These are phyloP conservation scores for Octodon degus DNA, from an alignment of 2,113 vertebrate species.

Conservation along the genomic window DNA sequence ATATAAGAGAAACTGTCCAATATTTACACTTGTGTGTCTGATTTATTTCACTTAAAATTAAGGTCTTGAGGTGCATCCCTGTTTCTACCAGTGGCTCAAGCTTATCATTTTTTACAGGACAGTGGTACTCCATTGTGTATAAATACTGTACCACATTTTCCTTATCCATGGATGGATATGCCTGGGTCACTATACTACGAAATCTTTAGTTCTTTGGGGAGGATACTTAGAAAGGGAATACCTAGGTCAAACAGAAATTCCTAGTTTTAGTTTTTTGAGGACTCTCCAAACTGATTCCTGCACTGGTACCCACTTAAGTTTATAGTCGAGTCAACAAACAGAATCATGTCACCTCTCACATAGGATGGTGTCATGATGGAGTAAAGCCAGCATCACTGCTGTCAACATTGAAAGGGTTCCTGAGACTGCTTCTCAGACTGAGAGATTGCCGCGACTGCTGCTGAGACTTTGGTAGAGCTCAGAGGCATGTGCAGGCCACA, in stretches of 20 bases:
- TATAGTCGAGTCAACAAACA: background rate
- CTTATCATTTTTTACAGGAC: background rate
- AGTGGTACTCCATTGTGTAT: background rate
- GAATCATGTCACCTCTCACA: background rate
- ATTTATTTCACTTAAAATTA: background rate
- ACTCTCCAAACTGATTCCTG: background rate
- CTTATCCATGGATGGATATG: background rate
- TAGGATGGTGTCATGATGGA: rapidly evolving
- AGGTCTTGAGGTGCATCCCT: background rate
- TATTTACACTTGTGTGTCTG: background rate
- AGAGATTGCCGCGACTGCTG: background rate
- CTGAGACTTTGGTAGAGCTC: background rate
- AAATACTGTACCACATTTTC: background rate
- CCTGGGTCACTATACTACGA: background rate
- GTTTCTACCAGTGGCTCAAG: background rate
- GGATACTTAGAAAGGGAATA: background rate
- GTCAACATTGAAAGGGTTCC: rapidly evolving
- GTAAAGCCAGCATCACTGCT: background rate
- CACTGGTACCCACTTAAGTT: background rate
- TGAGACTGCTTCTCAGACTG: background rate
- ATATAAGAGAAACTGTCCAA: background rate
- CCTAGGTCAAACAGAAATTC: background rate
- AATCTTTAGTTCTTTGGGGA: background rate
- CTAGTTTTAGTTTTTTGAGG: background rate
- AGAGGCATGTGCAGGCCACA: background rate